These are phyloP conservation scores for Melikaiella ostensackeni DNA, from an alignment of 2,888 invertebrate genomes.

Conservation along the genomic window DNA sequence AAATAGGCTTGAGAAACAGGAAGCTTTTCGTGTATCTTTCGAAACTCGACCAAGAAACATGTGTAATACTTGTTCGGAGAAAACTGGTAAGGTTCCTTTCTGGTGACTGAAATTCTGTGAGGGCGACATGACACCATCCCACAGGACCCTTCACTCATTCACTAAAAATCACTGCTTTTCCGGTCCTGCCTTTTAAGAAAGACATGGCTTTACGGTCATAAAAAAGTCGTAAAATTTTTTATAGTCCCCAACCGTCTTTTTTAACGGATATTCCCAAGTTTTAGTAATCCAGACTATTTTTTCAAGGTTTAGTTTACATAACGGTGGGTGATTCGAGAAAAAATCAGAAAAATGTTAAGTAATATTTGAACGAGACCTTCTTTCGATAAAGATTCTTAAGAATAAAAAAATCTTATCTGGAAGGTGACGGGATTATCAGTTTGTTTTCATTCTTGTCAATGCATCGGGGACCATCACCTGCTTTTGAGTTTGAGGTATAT, in stretches of 20 bases:
- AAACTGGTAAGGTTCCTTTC: slow-evolving; percentile 16
- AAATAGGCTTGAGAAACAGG: slow-evolving; percentile 7
- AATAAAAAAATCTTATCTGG: slow-evolving; percentile 6
- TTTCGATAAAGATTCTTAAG: background rate
- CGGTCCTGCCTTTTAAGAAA: slow-evolving; percentile 4
- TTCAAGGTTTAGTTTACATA: background rate
- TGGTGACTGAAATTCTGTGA: background rate
- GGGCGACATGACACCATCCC: slow-evolving; percentile 16
- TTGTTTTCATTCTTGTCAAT: slow-evolving; percentile 23
- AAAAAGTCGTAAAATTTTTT: slow-evolving; percentile 7
- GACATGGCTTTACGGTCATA: background rate
- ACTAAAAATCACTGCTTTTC: slow-evolving; percentile 36
- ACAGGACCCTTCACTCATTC: slow-evolving; percentile 23
- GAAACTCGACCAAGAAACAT: slow-evolving; percentile 29
- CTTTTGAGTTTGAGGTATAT: background rate
- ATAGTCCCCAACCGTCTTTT: background rate
- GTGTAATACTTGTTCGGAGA: slow-evolving; percentile 27
- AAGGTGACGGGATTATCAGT: slow-evolving; percentile 18
- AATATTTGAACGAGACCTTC: background rate
- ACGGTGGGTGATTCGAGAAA: background rate
- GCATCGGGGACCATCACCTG: background rate
- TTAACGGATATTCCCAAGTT: background rate
- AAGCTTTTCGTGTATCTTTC: background rate
- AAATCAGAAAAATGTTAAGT: background rate
- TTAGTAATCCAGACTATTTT: background rate